Conservation (phyloP, 1,140 invertebrate genomes). For the Drosophila pruinosa region DNA sequence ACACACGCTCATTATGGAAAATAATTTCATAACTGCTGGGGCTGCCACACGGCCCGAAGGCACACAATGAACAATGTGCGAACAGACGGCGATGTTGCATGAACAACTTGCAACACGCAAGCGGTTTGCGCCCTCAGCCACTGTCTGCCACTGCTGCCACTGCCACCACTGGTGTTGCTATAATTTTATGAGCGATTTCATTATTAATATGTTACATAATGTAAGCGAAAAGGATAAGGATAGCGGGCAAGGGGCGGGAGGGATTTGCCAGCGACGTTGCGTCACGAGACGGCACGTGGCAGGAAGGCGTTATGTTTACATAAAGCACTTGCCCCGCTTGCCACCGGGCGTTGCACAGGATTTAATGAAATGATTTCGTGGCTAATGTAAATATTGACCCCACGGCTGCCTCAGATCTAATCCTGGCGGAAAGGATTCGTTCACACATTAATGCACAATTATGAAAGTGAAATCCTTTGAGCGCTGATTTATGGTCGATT, state of each 20-base stretch:
- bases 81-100: slow-evolving; percentile 42
- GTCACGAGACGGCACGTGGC: slow-evolving; percentile 57
- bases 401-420: background rate
- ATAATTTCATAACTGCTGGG: slow-evolving; percentile 77
- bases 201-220: slow-evolving; percentile 75
- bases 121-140: slow-evolving; percentile 4
- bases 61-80: slow-evolving; percentile 54
- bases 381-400: slow-evolving; percentile 69
- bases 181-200: slow-evolving; percentile 80
- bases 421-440: slow-evolving; percentile 50
- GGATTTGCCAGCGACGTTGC: background rate
- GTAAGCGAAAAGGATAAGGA: slow-evolving; percentile 38
- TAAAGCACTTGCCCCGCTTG: slow-evolving; percentile 41
- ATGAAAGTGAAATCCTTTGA: slow-evolving; percentile 37
- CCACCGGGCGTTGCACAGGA: slow-evolving; percentile 12
- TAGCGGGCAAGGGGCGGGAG: background rate
- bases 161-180: slow-evolving; percentile 58
- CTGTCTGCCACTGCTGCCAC: background rate
- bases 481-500: slow-evolving; percentile 6
- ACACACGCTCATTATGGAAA: slow-evolving; percentile 64
- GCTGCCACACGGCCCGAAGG: slow-evolving; percentile 31
- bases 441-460: slow-evolving; percentile 63
- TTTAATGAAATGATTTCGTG: slow-evolving; percentile 77
- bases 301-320: slow-evolving; percentile 82
- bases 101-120: slow-evolving; percentile 43